Evolutionary conservation across 2,113 vertebrate species (phyloP).

Genomic region (Engraulis encrasicolus): DNA sequence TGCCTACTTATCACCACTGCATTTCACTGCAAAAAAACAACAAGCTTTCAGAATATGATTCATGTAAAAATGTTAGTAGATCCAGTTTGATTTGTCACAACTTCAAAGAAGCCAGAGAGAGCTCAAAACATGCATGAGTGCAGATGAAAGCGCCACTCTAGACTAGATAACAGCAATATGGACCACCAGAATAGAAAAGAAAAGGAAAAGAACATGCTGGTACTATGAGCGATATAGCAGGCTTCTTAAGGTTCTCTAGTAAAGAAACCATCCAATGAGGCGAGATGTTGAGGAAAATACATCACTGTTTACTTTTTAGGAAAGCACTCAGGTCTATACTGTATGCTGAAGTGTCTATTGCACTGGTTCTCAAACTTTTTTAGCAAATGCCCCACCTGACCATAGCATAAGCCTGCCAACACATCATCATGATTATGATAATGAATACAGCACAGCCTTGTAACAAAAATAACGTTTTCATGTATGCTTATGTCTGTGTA

Average conservation of each 20-base stretch:
- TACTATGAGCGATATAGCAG: not conserved
- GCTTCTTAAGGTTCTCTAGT: not conserved
- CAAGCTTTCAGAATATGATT: not conserved
- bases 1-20: too few species aligned
- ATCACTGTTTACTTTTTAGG: not conserved
- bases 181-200: conserved; percentile 64
- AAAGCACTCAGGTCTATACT: not conserved
- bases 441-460: too few species aligned
- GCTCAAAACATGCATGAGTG: conserved; percentile 53
- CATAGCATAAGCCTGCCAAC: too few species aligned
- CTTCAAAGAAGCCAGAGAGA: conserved; percentile 68
- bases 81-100: conserved; percentile 8
- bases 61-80: not conserved
- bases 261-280: not conserved
- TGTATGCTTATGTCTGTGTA: too few species aligned
- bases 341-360: not conserved
- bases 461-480: too few species aligned
- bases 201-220: conserved; percentile 61
- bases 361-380: not conserved
- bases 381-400: too few species aligned
- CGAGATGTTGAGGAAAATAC: not conserved
- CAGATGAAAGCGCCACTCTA: conserved; percentile 73
- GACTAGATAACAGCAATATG: conserved; percentile 59
- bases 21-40: not conserved
- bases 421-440: too few species aligned